Conservation (phyloP, 92 coral and sea anemone species). For the Actinostola sp. region DNA sequence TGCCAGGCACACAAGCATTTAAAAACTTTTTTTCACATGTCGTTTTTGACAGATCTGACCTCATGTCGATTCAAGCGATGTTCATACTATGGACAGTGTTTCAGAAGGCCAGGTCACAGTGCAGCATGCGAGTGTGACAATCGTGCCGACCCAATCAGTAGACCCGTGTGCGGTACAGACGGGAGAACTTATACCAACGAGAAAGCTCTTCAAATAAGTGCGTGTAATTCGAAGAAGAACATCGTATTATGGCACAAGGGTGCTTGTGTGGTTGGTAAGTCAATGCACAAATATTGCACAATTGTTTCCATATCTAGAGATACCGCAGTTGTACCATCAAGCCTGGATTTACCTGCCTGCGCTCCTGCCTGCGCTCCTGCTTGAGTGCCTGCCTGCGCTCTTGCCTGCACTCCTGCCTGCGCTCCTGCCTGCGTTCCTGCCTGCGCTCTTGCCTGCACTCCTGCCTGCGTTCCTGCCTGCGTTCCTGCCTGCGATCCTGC, state of each 20-base stretch:
- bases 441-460: too few species aligned
- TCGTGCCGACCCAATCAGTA: slow-evolving; percentile 38
- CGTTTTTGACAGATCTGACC: slow-evolving; percentile 65
- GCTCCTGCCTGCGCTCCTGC: too few species aligned
- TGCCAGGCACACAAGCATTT: not conserved
- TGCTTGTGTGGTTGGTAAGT: slow-evolving; percentile 66
- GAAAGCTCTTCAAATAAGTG: slow-evolving; percentile 58
- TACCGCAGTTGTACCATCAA: too few species aligned
- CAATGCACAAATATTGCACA: too few species aligned
- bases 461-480: too few species aligned
- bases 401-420: too few species aligned
- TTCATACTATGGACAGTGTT: slow-evolving; percentile 71
- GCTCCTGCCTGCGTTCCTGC: too few species aligned
- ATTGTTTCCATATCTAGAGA: too few species aligned
- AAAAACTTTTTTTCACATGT: not conserved
- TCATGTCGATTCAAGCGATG: slow-evolving; percentile 86
- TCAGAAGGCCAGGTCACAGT: slow-evolving; percentile 53
- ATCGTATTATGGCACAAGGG: slow-evolving; percentile 73
- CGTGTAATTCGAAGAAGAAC: slow-evolving; percentile 68
- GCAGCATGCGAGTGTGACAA: slow-evolving; percentile 78
- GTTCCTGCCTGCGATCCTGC: too few species aligned
- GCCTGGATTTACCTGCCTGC: too few species aligned
- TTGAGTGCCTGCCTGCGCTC: too few species aligned
- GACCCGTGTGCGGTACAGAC: slow-evolving; percentile 94
- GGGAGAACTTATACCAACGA: slow-evolving; percentile 79